These are phyloP conservation scores for Planiliza haematocheilus DNA, from an alignment of 2,113 vertebrate species.

Conservation along the genomic window DNA sequence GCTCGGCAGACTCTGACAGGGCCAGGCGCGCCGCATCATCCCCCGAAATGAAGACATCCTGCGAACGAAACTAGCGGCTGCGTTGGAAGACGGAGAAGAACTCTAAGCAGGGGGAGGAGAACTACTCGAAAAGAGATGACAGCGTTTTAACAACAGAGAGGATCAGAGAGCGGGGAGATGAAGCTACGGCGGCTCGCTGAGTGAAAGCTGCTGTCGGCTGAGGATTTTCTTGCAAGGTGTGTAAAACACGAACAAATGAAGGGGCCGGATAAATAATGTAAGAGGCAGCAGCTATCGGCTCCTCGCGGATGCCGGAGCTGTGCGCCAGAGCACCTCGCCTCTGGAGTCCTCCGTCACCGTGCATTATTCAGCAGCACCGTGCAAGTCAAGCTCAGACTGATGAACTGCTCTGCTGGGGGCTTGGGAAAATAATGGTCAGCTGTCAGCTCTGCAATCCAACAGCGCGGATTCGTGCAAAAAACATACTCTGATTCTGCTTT, in stretches of 20 bases:
- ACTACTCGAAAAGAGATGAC: neutral
- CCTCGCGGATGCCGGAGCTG: slow-evolving; percentile 43
- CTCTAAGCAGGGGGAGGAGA: neutral
- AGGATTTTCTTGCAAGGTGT: slow-evolving; percentile 55
- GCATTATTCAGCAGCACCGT: slow-evolving; percentile 66
- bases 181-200: slow-evolving; percentile 3
- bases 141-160: neutral
- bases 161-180: slow-evolving; percentile 1
- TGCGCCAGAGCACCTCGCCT: slow-evolving; percentile 58
- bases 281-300: slow-evolving; percentile 37
- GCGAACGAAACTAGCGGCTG: neutral
- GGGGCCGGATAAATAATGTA: slow-evolving; percentile 59
- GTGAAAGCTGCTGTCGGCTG: slow-evolving; percentile 19
- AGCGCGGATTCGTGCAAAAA: slow-evolving; percentile 23
- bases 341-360: slow-evolving; percentile 53
- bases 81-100: slow-evolving; percentile 7
- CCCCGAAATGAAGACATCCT: slow-evolving; percentile 35
- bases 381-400: slow-evolving; percentile 51
- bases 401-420: slow-evolving; percentile 62
- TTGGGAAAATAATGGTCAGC: slow-evolving; percentile 56
- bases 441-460: slow-evolving; percentile 48
- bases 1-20: slow-evolving; percentile 43
- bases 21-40: slow-evolving; percentile 50
- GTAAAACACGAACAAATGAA: slow-evolving; percentile 56
- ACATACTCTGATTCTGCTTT: slow-evolving; percentile 23